phyloP scores from a whole-genome alignment of 2,888 invertebrate species.

The Caenorhabditis afra region DNA sequence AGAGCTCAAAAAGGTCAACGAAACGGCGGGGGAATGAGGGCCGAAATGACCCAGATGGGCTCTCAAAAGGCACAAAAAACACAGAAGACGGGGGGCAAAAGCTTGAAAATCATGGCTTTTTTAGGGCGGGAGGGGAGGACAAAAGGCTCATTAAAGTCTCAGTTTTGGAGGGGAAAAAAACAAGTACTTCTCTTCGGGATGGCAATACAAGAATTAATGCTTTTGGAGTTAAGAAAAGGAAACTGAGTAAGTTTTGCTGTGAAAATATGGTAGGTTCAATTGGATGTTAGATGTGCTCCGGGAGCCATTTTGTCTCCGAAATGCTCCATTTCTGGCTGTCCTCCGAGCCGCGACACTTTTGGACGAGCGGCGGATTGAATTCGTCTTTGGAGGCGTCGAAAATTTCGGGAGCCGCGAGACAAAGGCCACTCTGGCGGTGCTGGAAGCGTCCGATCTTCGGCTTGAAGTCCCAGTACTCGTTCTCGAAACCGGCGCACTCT shows the following conservation, averaged over 20 bases:
- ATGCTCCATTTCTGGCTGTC: conserved; percentile 23
- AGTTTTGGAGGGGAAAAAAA: conserved; percentile 40
- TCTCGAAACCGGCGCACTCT: conserved; percentile 78
- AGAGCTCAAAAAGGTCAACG: conserved; percentile 52
- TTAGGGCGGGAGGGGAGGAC: too few species aligned
- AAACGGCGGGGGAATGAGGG: neutral
- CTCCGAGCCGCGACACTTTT: conserved; percentile 44
- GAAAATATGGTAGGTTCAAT: conserved; percentile 9
- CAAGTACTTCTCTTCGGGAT: neutral
- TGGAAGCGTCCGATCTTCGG: conserved; percentile 66
- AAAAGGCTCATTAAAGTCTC: conserved; percentile 53
- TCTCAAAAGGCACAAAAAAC: conserved; percentile 50
- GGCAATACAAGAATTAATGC: conserved; percentile 44
- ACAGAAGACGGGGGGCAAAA: conserved; percentile 3
- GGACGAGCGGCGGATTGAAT: conserved; percentile 49
- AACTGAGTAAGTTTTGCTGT: conserved; percentile 14
- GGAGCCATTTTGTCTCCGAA: conserved; percentile 56
- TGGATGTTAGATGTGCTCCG: conserved; percentile 44
- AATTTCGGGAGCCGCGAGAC: conserved; percentile 62
- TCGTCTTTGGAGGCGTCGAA: conserved; percentile 53
- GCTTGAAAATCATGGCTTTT: conserved; percentile 50
- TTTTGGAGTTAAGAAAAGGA: conserved; percentile 41
- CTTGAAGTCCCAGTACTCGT: conserved; percentile 77
- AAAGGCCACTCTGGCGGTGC: conserved; percentile 74
- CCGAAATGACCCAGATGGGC: conserved; percentile 53